Base-by-base conservation (phyloP, 2,113 vertebrate genomes). In the Natator depressus region DNA sequence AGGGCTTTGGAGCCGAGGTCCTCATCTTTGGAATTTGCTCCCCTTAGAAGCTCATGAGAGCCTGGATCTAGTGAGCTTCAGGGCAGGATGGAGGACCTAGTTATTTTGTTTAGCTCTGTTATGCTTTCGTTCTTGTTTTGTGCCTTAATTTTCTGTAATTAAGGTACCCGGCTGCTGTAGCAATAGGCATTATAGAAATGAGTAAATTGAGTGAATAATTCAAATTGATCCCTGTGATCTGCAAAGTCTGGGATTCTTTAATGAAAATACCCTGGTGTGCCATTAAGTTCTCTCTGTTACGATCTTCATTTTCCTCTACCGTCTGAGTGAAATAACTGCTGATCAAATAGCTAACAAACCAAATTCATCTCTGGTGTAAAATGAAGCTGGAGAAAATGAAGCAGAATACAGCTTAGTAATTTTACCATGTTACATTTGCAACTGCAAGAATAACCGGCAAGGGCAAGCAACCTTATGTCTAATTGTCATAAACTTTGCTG, bases 401-500 rank as follows among this genome's bases (percentile, higher is more conserved):
- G 19, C 72, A 46, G 72, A 76, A 76, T 22, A 80, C 50, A n/a
- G 50, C 82, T 59, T 11, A 0, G 31, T 35, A 50, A 5, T 95
- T 84, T 91, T 65, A 87, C 55, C 17, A 20, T 13, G 65, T 24
- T 84, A 82, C n/a, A 46, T 92, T 72, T 93, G 83, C 82, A 88
- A 51, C 27, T 84, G 13, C 85, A 54, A 83, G 49, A 42, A 90
- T 91, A 85, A 59, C 62, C 42, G 86, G 90, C 91, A 94, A 89
- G 78, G 85, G 55, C 80, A 89, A 91, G 16, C 16, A 65, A 50
- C 29, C 91, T 91, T 88, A 38, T 88, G 57, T 90, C 50, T 84
- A 91, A 95, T 95, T 95, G 91, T 82, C 88, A 54, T 53, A 83
- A 95, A 93, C 82, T 94, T 97, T 42, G 80, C 62, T 91, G 72